Percentiles rank a stretch among this genome's conserved stretches.
phyloP scores from a whole-genome alignment of 2,797 vertebrate genomes.

The Sebastes variabilis region DNA sequence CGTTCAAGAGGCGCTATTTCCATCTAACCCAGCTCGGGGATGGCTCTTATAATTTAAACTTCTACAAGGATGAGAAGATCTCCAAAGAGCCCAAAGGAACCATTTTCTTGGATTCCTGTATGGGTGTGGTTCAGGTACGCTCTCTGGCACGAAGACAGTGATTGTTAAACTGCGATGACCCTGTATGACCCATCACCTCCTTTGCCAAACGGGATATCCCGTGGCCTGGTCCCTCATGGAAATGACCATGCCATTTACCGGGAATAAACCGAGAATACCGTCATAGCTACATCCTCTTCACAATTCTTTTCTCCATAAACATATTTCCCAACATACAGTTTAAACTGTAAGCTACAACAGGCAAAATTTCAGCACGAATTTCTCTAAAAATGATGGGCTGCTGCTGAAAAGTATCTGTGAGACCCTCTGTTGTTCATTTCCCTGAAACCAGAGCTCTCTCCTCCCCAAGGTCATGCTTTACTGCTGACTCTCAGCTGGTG shows the following conservation, averaged over 20 bases:
- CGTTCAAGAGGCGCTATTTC: slow-evolving; percentile 98
- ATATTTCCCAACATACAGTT: background rate
- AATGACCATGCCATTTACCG: slow-evolving; percentile 8
- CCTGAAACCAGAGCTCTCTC: slow-evolving; percentile 66
- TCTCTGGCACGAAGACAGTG: background rate
- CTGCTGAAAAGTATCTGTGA: slow-evolving; percentile 27
- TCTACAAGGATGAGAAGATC: slow-evolving; percentile 99
- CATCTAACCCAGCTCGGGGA: slow-evolving; percentile 96
- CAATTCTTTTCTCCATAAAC: background rate
- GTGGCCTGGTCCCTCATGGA: background rate
- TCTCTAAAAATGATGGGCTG: slow-evolving; percentile 7
- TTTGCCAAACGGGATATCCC: slow-evolving; percentile 53
- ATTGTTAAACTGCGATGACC: slow-evolving; percentile 15
- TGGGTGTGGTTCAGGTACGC: slow-evolving; percentile 97
- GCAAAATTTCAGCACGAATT: slow-evolving; percentile 8
- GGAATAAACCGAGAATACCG: slow-evolving; percentile 14
- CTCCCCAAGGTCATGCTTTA: slow-evolving; percentile 50
- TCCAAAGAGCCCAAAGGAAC: slow-evolving; percentile 99
- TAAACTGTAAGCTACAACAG: background rate
- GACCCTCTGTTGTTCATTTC: slow-evolving; percentile 32
- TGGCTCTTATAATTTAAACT: slow-evolving; percentile 98
- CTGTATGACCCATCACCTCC: background rate
- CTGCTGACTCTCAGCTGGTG: slow-evolving; percentile 66
- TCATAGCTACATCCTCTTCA: slow-evolving; percentile 24
- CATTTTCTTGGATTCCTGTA: slow-evolving; percentile 98